Conservation (phyloP, 1,140 invertebrate genomes). For the Orius laevigatus region DNA sequence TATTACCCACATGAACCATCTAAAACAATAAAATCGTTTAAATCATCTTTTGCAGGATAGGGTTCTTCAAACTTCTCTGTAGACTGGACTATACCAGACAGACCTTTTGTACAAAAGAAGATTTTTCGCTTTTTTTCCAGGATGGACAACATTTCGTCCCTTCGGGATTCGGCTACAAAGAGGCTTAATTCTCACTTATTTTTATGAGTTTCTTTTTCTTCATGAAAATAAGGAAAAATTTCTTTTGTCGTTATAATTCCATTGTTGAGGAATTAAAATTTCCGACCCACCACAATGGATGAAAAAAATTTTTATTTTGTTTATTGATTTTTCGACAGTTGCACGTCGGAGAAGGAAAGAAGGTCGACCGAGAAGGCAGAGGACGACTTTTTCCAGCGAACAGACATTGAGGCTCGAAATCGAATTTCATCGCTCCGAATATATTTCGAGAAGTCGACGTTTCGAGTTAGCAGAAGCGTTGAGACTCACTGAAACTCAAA, state of each 20-base stretch:
- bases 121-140: no score
- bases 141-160: no score
- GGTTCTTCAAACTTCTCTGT: no score
- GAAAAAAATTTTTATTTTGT: not conserved
- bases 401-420: slow-evolving; percentile 80
- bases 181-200: no score
- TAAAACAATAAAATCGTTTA: no score
- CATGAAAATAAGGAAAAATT: no score
- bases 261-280: not conserved
- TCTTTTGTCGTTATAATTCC: not conserved
- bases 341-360: slow-evolving; percentile 70
- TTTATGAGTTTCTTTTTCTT: no score
- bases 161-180: no score
- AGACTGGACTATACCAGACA: no score
- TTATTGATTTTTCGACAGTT: slow-evolving; percentile 37
- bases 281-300: not conserved
- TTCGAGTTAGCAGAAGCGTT: slow-evolving; percentile 74
- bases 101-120: no score
- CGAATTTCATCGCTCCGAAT: slow-evolving; percentile 78
- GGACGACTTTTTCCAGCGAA: slow-evolving; percentile 87
- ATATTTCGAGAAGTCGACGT: slow-evolving; percentile 69
- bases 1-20: no score
- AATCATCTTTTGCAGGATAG: no score
- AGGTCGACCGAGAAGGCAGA: slow-evolving; percentile 64
- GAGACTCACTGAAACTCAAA: slow-evolving; percentile 77